A percentile compares a stretch with the other conserved stretches of the same genome.
Evolutionary conservation across 1,140 invertebrate genomes (phyloP).

Genomic region (Bicyclus anynana): DNA sequence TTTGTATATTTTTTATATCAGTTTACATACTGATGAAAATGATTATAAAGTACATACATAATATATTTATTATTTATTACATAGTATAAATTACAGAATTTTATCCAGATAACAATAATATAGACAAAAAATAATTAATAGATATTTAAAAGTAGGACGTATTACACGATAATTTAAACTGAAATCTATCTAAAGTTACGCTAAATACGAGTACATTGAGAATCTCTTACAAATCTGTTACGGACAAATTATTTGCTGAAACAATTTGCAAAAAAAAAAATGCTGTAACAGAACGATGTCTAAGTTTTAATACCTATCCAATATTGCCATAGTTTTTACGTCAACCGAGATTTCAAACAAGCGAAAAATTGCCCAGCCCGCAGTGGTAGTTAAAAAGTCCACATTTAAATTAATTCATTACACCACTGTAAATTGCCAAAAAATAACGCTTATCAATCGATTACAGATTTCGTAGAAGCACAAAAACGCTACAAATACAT

Average conservation of each 20-base stretch:
- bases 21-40: no score
- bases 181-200: neutral
- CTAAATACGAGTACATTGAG: neutral
- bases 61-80: no score
- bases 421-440: conserved; percentile 42
- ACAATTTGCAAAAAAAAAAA: conserved; percentile 8
- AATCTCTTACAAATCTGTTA: conserved; percentile 1
- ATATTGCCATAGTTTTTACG: conserved; percentile 18
- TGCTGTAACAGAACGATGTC: conserved; percentile 4
- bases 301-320: conserved; percentile 9
- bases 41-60: no score
- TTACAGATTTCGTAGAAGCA: conserved; percentile 59
- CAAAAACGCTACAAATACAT: conserved; percentile 62
- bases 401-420: conserved; percentile 41
- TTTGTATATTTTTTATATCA: no score
- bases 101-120: no score
- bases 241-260: conserved; percentile 15
- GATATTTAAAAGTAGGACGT: no score
- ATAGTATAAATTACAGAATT: no score
- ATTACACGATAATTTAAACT: no score
- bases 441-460: conserved; percentile 58
- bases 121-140: no score
- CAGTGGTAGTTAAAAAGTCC: conserved; percentile 19
- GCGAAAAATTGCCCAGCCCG: conserved; percentile 15
- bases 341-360: conserved; percentile 18